Evolutionary conservation across 2,797 vertebrate genomes (phyloP).

Genomic region (Sebastes minor): DNA sequence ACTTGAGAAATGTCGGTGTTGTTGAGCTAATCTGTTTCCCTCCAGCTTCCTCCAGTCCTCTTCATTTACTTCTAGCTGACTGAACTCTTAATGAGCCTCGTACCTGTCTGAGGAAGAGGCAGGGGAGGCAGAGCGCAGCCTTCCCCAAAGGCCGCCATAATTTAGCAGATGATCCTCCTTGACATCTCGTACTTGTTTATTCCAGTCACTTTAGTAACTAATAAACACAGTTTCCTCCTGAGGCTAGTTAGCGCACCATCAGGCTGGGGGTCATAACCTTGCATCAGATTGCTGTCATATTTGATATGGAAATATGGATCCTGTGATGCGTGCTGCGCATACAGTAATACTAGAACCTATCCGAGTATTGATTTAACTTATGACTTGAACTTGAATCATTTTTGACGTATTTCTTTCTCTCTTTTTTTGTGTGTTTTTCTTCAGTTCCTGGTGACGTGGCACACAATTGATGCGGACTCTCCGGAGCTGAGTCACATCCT

Average conservation of each 20-base stretch:
- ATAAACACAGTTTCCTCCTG: constrained; percentile 46
- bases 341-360: neutral
- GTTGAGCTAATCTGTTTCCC: constrained; percentile 16
- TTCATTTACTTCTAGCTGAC: constrained; percentile 49
- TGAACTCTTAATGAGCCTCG: constrained; percentile 61
- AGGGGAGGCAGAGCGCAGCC: neutral
- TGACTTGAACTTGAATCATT: neutral
- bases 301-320: neutral
- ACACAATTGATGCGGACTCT: constrained; percentile 96
- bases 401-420: neutral
- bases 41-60: constrained; percentile 13
- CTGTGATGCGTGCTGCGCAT: neutral
- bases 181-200: constrained; percentile 55
- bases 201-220: constrained; percentile 31
- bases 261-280: constrained; percentile 3
- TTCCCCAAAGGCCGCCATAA: constrained; percentile 34
- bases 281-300: neutral
- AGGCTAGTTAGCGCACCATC: constrained; percentile 35
- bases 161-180: constrained; percentile 26
- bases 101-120: constrained; percentile 29
- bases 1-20: constrained; percentile 32
- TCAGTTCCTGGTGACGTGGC: constrained; percentile 96
- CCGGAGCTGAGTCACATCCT: constrained; percentile 95
- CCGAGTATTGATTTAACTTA: neutral
- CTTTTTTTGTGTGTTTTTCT: neutral